Conservation (phyloP, 2,888 invertebrate genomes). For the Acholoe squamosa region DNA sequence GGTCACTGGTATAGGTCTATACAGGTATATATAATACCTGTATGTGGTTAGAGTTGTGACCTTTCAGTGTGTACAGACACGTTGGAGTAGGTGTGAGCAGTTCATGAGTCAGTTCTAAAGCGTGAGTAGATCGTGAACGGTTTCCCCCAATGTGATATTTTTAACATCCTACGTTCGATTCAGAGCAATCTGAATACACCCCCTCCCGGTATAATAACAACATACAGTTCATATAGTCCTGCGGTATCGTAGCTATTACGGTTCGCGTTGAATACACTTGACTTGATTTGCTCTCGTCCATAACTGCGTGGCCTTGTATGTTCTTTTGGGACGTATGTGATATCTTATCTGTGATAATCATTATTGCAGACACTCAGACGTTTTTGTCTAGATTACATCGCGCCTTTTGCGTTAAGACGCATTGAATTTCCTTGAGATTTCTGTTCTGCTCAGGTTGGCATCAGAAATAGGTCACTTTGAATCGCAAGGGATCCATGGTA, state of each 20-base stretch:
- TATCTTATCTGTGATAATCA: background rate
- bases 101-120: background rate
- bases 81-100: background rate
- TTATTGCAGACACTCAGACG: too few species aligned
- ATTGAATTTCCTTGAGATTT: background rate
- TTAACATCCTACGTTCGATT: too few species aligned
- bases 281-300: too few species aligned
- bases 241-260: background rate
- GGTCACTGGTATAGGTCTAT: too few species aligned
- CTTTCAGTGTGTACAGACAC: too few species aligned
- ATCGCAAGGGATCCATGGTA: background rate
- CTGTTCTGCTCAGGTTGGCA: constrained; percentile 5
- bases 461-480: background rate
- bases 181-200: too few species aligned
- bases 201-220: background rate
- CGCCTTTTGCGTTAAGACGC: background rate
- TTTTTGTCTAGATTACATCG: too few species aligned
- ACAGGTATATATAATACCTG: too few species aligned
- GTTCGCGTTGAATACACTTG: background rate
- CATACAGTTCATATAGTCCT: background rate
- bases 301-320: background rate
- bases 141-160: background rate
- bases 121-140: background rate
- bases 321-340: background rate
- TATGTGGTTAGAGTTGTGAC: too few species aligned